Evolutionary conservation across 1,140 invertebrate species (phyloP), one percentile per base, ranked within the genome.

Genomic region (Pseudomyrmex pallidus): DNA sequence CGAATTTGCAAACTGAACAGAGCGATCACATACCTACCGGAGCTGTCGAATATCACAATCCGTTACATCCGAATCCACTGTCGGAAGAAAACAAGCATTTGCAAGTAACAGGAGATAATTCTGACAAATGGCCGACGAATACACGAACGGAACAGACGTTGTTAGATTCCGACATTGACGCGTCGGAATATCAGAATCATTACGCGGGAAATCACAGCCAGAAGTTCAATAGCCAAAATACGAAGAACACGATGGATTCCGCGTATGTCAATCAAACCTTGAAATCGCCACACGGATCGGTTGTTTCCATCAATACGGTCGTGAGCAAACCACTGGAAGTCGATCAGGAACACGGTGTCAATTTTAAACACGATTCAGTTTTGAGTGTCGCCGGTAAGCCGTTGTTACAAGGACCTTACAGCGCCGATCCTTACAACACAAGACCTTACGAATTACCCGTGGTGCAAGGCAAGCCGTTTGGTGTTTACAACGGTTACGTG

Each of bases 31-130:
- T 91, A 0, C 89, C 92, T 4, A 92, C 88, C 12, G 91, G 90
- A 22, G 91, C 91, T 10, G 64, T 91, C 5, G 91, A 92, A 22
- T 92, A 93, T 61, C 91, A 92, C 56, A 93, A 93, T 90, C 93
- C 93, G 4, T 89, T 82, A 7, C 87, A 92, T 76, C 80, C 90
- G 2, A 90, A 92, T 64, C 67, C 74, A 44, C 85, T 85, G 61
- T 35, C 67, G 0, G 66, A 78, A 68, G 61, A 84, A 7, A 85
- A 56, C 3, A 80, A 56, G 9, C 25, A 78, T 25, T 22, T 17
- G 48, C 76, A 78, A 48, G 20, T 48, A 62, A 7, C 54, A 57
- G 82, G 89, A 52, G 77, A 89, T 62, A 80, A 91, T 46, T 44
- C 74, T 64, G 87, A 87, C 35, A 74, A 59, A 0, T 91, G 90